Percentiles rank a stretch among this genome's conserved stretches.
Conservation (phyloP, 2,888 invertebrate species). For the Drosophila subquinaria region DNA sequence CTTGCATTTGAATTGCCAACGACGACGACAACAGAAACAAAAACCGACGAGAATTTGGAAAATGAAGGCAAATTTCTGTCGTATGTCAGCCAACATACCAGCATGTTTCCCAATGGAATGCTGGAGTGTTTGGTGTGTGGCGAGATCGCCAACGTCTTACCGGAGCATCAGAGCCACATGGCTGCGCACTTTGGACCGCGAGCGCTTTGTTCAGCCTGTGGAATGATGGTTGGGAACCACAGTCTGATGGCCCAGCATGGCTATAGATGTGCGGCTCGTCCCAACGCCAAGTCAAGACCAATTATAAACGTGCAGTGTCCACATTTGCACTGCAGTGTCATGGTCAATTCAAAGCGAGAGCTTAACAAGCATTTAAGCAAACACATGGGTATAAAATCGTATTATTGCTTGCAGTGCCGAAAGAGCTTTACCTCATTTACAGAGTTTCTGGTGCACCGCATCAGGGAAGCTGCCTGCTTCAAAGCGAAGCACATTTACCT, state of each 20-base stretch:
- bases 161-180: conserved; percentile 64
- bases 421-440: conserved; percentile 43
- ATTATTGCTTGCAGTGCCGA: conserved; percentile 63
- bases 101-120: conserved; percentile 60
- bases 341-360: conserved; percentile 53
- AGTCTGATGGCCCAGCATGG: conserved; percentile 49
- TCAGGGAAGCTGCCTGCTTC: conserved; percentile 36
- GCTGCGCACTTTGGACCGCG: conserved; percentile 62
- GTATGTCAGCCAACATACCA: conserved; percentile 56
- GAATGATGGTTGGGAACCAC: conserved; percentile 44
- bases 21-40: neutral
- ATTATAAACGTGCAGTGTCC: conserved; percentile 63
- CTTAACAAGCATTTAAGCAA: conserved; percentile 61
- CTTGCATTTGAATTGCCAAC: neutral
- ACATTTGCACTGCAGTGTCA: conserved; percentile 53
- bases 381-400: conserved; percentile 38
- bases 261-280: conserved; percentile 40
- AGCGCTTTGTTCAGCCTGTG: conserved; percentile 67
- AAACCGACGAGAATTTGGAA: neutral
- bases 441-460: conserved; percentile 59
- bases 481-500: conserved; percentile 35
- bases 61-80: conserved; percentile 4
- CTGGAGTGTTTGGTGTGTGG: conserved; percentile 75
- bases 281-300: neutral
- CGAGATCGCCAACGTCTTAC: conserved; percentile 50